Conservation (phyloP, 2,797 vertebrate genomes). For the Notolabrus celidotus region DNA sequence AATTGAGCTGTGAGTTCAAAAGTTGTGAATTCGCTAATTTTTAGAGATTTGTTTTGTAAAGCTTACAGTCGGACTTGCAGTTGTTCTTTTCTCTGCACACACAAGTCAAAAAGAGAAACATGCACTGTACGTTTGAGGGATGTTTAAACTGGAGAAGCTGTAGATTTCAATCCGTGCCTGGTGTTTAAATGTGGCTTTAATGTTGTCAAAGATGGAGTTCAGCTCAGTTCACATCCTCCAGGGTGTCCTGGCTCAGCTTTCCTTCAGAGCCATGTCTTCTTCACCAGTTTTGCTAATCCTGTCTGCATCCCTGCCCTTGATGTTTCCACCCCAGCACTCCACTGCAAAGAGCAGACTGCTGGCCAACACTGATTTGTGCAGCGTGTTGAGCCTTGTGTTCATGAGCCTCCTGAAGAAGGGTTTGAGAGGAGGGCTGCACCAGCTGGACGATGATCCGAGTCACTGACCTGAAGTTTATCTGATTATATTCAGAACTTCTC, state of each 20-base stretch:
- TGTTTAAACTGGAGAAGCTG: neutral
- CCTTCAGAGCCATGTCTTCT: constrained; percentile 52
- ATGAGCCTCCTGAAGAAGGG: constrained; percentile 1
- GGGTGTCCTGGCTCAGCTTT: constrained; percentile 53
- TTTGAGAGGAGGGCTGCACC: constrained; percentile 9
- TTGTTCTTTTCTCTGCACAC: too few species aligned
- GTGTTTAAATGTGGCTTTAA: constrained; percentile 29
- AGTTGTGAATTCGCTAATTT: too few species aligned
- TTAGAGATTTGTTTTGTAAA: too few species aligned
- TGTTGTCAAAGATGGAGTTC: constrained; percentile 43
- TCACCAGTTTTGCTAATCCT: constrained; percentile 64
- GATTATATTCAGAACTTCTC: constrained; percentile 7
- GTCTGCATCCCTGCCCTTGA: constrained; percentile 66
- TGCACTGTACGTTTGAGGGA: neutral
- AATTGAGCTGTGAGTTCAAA: too few species aligned
- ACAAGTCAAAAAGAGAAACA: neutral
- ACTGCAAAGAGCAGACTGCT: constrained; percentile 38
- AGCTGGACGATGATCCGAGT: neutral
- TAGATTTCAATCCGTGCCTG: constrained; percentile 9
- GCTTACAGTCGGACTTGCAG: too few species aligned
- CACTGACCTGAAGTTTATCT: constrained; percentile 18
- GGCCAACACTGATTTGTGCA: constrained; percentile 36
- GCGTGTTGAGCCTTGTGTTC: constrained; percentile 21
- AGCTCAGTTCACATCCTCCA: constrained; percentile 56
- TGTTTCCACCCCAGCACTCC: constrained; percentile 56